A percentile compares a stretch with the other conserved stretches of the same genome.
Conservation (phyloP, 2,797 vertebrate species). For the Hippoglossus hippoglossus region DNA sequence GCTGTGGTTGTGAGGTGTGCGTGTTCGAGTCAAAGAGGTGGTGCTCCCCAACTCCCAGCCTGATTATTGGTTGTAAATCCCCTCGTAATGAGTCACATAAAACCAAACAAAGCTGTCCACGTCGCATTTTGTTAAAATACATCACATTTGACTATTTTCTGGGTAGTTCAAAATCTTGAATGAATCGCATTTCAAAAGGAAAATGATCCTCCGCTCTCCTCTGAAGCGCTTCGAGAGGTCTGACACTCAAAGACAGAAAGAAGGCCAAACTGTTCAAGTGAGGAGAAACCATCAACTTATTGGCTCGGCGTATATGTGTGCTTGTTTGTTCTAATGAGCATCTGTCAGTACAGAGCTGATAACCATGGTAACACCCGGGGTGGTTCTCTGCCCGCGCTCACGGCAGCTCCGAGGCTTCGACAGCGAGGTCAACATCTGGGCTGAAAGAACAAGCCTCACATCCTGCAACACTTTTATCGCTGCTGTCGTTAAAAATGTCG, state of each 20-base stretch:
- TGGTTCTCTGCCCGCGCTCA: conserved; percentile 73
- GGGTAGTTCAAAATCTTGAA: neutral
- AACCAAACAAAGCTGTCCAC: neutral
- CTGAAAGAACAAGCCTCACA: conserved; percentile 60
- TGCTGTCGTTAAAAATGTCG: conserved; percentile 36
- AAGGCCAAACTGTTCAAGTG: conserved; percentile 33
- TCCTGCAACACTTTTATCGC: conserved; percentile 58
- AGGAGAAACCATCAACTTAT: conserved; percentile 47
- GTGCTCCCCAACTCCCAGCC: conserved; percentile 3
- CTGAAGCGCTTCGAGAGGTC: conserved; percentile 7
- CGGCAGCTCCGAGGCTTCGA: conserved; percentile 73
- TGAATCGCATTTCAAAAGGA: neutral
- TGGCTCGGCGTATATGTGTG: conserved; percentile 16
- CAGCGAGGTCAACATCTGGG: conserved; percentile 85
- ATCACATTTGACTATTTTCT: neutral
- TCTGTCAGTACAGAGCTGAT: conserved; percentile 77
- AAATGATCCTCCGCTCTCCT: conserved; percentile 8
- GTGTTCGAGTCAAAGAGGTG: conserved; percentile 21
- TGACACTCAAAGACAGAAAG: conserved; percentile 28
- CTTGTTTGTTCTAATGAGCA: conserved; percentile 81
- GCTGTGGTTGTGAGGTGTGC: conserved; percentile 21
- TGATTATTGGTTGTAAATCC: conserved; percentile 33
- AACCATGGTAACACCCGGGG: conserved; percentile 73
- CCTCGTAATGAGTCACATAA: conserved; percentile 7
- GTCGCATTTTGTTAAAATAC: no score